Base-by-base conservation (phyloP, 2,888 invertebrate species). In the Lottia scabra region DNA sequence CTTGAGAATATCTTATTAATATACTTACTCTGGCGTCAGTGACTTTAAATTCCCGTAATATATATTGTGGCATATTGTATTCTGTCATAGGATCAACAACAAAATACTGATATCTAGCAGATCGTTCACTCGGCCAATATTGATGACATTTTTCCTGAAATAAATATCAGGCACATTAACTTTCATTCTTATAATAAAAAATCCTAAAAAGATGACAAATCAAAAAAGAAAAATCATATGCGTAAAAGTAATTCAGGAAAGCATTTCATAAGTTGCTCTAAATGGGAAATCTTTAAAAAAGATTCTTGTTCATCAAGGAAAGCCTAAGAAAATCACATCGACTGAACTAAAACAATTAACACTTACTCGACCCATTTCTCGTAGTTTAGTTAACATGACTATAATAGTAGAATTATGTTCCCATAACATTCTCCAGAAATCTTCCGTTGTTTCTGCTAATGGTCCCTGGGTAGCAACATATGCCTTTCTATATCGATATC, bases 381-480 rank as follows among this genome's bases (percentile, higher is more conserved):
- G 95, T 74, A 98, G 92, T 89, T 98, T 98, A 19, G 98, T 99
- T 82, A 99, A 91, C 98, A 99, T 99, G 43, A 99, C 99, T 78
- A 99, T 95, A 88, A 99, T 99, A 62, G 98, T 98, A 1, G 98
- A 98, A 90, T 99, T 99, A 90, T 99, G 98, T 89, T 99, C 99
- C 99, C 99, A 99, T 63, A 99, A 92, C 98, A 99, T 99, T 75
- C 99, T 92, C 99, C 99, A 99, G 90, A 99, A 96, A 90, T 99
- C 99, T 84, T 98, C 98, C 0, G 97, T 96, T 0, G 99, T 99
- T 87, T 99, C 97, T 68, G 94, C 85, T 71, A 99, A 91, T 0
- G 99, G 98, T n/a, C 98, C 99, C 90, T 99, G 99, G n/a, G 98
- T 92, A 6, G 98, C 99, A 78, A 99, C 97, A 89, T 99, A 99